Percentiles rank a stretch among this genome's conserved stretches.
These are phyloP conservation scores for Volucella inflata DNA, from an alignment of 2,888 invertebrate genomes.

Conservation along the genomic window DNA sequence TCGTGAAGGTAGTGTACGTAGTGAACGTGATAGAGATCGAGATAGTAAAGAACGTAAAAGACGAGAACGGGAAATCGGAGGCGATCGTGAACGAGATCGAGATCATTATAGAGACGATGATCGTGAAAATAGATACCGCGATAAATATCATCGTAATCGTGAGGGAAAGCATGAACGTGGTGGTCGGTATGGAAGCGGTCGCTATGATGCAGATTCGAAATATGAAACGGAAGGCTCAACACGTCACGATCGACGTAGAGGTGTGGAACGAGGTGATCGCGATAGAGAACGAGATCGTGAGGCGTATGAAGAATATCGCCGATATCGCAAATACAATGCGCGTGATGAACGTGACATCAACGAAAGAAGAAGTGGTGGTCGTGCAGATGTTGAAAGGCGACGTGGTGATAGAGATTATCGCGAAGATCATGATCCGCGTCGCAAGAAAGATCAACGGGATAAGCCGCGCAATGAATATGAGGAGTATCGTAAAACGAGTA, in stretches of 20 bases:
- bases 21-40: conserved; percentile 77
- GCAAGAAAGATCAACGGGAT: conserved; percentile 73
- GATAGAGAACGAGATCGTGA: conserved; percentile 76
- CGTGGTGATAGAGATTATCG: conserved; percentile 76
- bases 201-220: conserved; percentile 87
- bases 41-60: conserved; percentile 80
- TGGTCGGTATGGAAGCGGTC: conserved; percentile 79
- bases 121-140: conserved; percentile 66
- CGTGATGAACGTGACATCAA: conserved; percentile 66
- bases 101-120: conserved; percentile 68
- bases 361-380: conserved; percentile 73
- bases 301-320: conserved; percentile 77
- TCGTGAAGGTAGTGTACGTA: conserved; percentile 84
- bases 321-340: conserved; percentile 66
- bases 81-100: conserved; percentile 59
- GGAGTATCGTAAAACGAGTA: conserved; percentile 82
- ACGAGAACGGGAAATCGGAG: conserved; percentile 73
- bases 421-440: conserved; percentile 77
- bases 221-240: conserved; percentile 87
- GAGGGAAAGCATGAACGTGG: conserved; percentile 76
- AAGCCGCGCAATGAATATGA: conserved; percentile 79
- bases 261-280: conserved; percentile 77
- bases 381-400: conserved; percentile 75
- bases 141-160: conserved; percentile 81
- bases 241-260: conserved; percentile 79